phyloP scores from a whole-genome alignment of 35 echinoderm and acorn worm genomes.

The Heliocidaris tuberculata region DNA sequence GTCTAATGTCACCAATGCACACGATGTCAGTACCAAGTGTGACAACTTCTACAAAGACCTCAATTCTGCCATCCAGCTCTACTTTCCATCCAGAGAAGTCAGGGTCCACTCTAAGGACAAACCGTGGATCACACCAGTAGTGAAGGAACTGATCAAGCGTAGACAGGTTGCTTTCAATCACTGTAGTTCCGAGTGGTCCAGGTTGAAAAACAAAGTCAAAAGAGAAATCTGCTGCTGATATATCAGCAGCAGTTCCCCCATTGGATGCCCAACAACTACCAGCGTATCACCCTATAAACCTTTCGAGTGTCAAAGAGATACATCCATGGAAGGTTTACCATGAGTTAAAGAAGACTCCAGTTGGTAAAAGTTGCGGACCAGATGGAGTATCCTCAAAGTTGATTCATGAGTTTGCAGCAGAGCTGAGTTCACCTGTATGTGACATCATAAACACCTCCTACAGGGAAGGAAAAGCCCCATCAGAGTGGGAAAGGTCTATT shows the following conservation, averaged over 20 bases:
- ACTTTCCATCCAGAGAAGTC: conserved; percentile 32
- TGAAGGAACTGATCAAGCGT: conserved; percentile 35
- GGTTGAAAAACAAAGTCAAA: neutral
- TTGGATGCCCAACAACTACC: too few relatives aligned
- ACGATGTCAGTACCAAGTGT: neutral
- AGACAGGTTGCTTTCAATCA: conserved; percentile 22
- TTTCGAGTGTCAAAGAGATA: neutral
- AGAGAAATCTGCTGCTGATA: neutral
- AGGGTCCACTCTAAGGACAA: conserved; percentile 41
- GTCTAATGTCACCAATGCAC: conserved; percentile 15
- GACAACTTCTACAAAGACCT: conserved; percentile 48
- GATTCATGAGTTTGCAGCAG: conserved; percentile 28
- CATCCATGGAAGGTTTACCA: conserved; percentile 22
- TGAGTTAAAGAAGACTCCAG: neutral
- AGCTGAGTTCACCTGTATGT: neutral
- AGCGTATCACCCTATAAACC: too few relatives aligned
- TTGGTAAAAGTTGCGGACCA: conserved; percentile 30
- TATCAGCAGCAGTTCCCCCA: too few relatives aligned
- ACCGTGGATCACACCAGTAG: conserved; percentile 48
- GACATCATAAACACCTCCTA: conserved; percentile 40
- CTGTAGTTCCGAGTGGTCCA: neutral
- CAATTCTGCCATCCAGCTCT: neutral
- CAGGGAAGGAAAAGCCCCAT: conserved; percentile 5
- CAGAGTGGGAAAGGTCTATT: neutral
- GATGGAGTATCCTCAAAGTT: neutral